Evolutionary conservation across 2,113 vertebrate species (phyloP).

Genomic region (Falco punctatus): DNA sequence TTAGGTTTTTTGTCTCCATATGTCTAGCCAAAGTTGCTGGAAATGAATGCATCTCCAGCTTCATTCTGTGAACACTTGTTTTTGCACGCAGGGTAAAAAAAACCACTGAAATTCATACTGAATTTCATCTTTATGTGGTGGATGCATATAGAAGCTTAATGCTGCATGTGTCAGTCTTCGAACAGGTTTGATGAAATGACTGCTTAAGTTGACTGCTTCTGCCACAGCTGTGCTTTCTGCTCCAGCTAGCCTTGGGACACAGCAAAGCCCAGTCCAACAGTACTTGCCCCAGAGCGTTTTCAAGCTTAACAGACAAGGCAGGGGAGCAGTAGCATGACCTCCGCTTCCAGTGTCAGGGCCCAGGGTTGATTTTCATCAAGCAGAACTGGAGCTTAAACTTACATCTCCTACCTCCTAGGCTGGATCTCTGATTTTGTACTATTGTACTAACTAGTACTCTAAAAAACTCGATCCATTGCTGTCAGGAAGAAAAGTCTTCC

Average conservation of each 20-base stretch:
- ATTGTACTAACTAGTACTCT: neutral
- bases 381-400: neutral
- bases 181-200: neutral
- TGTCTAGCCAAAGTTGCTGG: constrained; percentile 3
- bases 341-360: neutral
- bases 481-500: neutral
- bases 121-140: neutral
- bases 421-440: neutral
- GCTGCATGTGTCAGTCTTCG: neutral
- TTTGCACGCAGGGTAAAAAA: neutral
- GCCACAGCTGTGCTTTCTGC: neutral
- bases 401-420: neutral
- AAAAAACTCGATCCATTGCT: neutral
- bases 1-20: neutral
- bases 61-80: neutral
- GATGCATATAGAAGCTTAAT: neutral
- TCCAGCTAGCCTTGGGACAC: neutral
- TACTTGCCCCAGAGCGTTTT: neutral
- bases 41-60: neutral
- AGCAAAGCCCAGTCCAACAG: neutral
- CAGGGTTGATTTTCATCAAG: neutral
- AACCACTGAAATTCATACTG: neutral
- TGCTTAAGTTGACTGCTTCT: neutral
- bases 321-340: neutral
- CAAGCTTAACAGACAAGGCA: neutral